These are phyloP conservation scores for Diachasma alloeum DNA, from an alignment of 1,140 invertebrate genomes.

Conservation along the genomic window DNA sequence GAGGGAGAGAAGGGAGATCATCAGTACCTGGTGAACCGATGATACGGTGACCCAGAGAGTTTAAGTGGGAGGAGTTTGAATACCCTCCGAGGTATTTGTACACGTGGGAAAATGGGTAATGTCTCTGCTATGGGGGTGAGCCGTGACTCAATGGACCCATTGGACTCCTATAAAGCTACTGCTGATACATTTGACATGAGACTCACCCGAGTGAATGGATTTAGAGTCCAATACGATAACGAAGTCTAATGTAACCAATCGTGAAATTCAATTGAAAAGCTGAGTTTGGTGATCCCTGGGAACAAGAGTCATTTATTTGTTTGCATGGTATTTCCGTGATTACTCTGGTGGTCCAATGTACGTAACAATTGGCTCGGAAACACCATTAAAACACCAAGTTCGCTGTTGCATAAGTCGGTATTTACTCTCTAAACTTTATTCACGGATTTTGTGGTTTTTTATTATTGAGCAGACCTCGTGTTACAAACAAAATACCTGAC, in stretches of 20 bases:
- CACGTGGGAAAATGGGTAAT: conserved; percentile 19
- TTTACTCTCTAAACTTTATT: not conserved
- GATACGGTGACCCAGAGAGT: conserved; percentile 36
- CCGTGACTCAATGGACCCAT: not conserved
- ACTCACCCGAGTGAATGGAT: not conserved
- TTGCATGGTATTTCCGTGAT: not conserved
- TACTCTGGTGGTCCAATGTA: not conserved
- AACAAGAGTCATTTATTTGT: not conserved
- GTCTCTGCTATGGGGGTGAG: not conserved
- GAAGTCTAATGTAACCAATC: not conserved
- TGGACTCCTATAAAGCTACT: not conserved
- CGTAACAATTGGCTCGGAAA: not conserved
- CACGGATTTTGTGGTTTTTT: not conserved
- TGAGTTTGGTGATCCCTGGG: not conserved
- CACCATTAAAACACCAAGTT: not conserved
- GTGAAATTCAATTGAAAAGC: not conserved
- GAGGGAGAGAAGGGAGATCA: conserved; percentile 7
- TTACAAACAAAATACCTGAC: conserved; percentile 44
- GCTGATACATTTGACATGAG: not conserved
- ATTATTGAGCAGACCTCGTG: not conserved
- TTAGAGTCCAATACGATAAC: not conserved
- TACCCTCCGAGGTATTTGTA: not conserved
- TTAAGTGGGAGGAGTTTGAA: conserved; percentile 25
- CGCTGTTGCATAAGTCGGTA: not conserved
- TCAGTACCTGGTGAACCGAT: conserved; percentile 27